These are phyloP conservation scores for Pyrgilauda ruficollis DNA, from an alignment of 2,113 vertebrate genomes.

Conservation along the genomic window DNA sequence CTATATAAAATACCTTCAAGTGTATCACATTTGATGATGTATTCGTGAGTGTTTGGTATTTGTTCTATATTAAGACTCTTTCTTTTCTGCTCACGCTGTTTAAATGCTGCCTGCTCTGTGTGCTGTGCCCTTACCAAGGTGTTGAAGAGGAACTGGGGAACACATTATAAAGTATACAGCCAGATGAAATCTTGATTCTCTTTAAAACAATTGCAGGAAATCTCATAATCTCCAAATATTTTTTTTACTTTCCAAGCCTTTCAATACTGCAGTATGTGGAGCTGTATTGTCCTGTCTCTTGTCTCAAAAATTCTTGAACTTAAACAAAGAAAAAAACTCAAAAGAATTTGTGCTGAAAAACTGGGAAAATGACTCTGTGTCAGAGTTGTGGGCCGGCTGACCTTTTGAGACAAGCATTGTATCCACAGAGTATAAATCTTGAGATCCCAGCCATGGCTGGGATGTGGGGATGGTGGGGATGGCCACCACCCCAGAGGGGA, in stretches of 20 bases:
- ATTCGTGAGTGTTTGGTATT: neutral
- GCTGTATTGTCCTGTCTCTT: neutral
- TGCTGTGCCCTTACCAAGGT: constrained; percentile 38
- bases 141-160: constrained; percentile 54
- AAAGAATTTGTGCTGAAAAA: neutral
- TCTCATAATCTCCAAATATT: neutral
- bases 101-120: neutral
- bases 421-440: neutral
- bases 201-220: constrained; percentile 44
- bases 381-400: neutral
- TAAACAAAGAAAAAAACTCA: neutral
- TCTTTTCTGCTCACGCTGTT: neutral
- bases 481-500: too few relatives aligned
- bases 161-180: constrained; percentile 35
- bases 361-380: neutral
- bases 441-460: neutral
- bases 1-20: neutral
- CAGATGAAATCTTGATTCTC: constrained; percentile 52
- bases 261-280: accelerated
- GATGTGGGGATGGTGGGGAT: accelerated
- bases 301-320: neutral
- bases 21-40: neutral
- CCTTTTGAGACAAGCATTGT: neutral
- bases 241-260: neutral
- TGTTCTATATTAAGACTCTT: neutral